A percentile compares a stretch with the other conserved stretches of the same genome.
Conservation (phyloP, 92 coral and sea anemone species). For the Pocillopora meandrina region DNA sequence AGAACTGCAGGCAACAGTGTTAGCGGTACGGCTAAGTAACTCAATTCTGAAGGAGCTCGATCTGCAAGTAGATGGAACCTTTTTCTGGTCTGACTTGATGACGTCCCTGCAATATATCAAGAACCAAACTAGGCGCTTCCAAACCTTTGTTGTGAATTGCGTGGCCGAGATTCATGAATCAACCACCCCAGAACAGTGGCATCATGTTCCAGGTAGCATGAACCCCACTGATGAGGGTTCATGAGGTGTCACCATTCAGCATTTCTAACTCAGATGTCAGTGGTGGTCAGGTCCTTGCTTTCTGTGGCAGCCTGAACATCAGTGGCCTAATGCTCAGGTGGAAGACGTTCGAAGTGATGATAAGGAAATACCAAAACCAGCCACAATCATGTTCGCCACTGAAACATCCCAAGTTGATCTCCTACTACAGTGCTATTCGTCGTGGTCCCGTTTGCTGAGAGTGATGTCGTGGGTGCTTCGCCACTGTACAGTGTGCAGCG, state of each 20-base stretch:
- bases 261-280: conserved; percentile 38
- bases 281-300: conserved; percentile 61
- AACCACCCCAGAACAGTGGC: conserved; percentile 50
- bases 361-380: conserved; percentile 28
- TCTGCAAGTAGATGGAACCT: conserved; percentile 19
- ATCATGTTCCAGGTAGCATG: conserved; percentile 49
- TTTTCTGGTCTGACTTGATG: conserved; percentile 65
- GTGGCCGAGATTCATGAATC: conserved; percentile 58
- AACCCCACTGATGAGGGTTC: conserved; percentile 72
- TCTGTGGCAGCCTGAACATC: conserved; percentile 39
- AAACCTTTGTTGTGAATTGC: conserved; percentile 55
- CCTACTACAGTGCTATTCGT: conserved; percentile 38
- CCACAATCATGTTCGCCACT: conserved; percentile 6
- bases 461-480: conserved; percentile 63
- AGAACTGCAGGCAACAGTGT: conserved; percentile 39
- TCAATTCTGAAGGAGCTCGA: conserved; percentile 33
- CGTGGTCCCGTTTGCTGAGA: conserved; percentile 60
- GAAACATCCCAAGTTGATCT: neutral
- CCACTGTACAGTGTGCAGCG: too few species aligned
- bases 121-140: conserved; percentile 59
- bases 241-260: conserved; percentile 43
- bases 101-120: conserved; percentile 57
- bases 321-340: conserved; percentile 43
- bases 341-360: conserved; percentile 39
- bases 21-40: conserved; percentile 29